Conservation (phyloP, 30 jellyfish, hydroid and myxozoan species). For the Aurelia aurita region DNA sequence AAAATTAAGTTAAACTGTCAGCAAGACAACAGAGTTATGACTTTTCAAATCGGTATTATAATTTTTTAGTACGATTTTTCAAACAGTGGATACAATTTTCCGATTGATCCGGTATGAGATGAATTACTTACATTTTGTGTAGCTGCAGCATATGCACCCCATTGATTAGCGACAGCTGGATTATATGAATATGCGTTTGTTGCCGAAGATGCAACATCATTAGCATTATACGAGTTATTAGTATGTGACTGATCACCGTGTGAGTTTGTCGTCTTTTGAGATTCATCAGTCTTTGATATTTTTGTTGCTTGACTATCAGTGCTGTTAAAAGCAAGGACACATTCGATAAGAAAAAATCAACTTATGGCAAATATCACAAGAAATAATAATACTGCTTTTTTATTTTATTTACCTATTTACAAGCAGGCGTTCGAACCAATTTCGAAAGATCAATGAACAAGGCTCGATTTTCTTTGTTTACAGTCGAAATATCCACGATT, state of each 20-base stretch:
- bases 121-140: slow-evolving; percentile 46
- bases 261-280: not conserved
- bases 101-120: too few relatives aligned
- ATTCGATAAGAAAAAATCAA: not conserved
- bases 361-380: not conserved
- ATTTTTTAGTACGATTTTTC: too few relatives aligned
- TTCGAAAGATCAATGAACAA: too few relatives aligned
- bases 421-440: too few relatives aligned
- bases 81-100: too few relatives aligned
- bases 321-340: not conserved
- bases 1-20: too few relatives aligned
- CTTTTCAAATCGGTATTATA: too few relatives aligned
- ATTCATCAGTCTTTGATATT: slow-evolving; percentile 7
- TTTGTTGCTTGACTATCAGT: slow-evolving; percentile 5
- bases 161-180: slow-evolving; percentile 49
- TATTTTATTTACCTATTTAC: too few relatives aligned
- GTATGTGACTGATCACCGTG: slow-evolving; percentile 11
- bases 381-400: not conserved
- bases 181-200: slow-evolving; percentile 27
- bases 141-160: slow-evolving; percentile 66
- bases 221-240: slow-evolving; percentile 5
- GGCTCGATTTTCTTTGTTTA: too few relatives aligned
- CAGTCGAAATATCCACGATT: too few relatives aligned
- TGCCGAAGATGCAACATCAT: slow-evolving; percentile 12
- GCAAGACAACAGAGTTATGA: too few relatives aligned